Percentiles rank a stretch among this genome's conserved stretches.
These are phyloP conservation scores for Camelus dromedarius DNA, from an alignment of 2,113 vertebrate species.

Conservation along the genomic window DNA sequence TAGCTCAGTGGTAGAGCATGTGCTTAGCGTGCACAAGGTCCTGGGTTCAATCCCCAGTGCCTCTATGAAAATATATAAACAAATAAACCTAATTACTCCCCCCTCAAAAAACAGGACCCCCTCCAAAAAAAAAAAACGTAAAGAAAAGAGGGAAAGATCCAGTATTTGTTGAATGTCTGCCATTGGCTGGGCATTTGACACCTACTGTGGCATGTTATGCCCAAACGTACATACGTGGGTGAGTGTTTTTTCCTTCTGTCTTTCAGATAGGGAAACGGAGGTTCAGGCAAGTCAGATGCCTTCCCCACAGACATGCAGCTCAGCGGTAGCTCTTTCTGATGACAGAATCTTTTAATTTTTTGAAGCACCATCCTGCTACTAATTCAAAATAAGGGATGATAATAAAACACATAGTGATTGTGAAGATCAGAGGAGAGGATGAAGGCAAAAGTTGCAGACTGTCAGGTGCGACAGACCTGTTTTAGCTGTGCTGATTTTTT, in stretches of 20 bases:
- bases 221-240: too few relatives aligned
- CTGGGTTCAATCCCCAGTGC: too few relatives aligned
- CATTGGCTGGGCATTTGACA: background rate
- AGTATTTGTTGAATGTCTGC: background rate
- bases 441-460: background rate
- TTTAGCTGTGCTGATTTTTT: background rate
- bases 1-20: too few relatives aligned
- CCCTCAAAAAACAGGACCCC: too few relatives aligned
- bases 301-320: background rate
- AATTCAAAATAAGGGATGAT: background rate
- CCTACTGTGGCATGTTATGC: background rate
- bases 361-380: background rate
- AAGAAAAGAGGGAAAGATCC: background rate
- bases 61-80: too few relatives aligned
- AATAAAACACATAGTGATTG: background rate
- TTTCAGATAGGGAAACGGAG: background rate
- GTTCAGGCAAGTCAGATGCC: too few relatives aligned
- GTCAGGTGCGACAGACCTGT: background rate
- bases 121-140: too few relatives aligned
- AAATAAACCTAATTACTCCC: too few relatives aligned
- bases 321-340: background rate
- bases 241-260: accelerated
- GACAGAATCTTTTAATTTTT: background rate
- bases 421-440: background rate
- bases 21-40: too few relatives aligned